These are phyloP conservation scores for Percopsis omiscomaycus DNA, from an alignment of 2,797 vertebrate species.

Conservation along the genomic window DNA sequence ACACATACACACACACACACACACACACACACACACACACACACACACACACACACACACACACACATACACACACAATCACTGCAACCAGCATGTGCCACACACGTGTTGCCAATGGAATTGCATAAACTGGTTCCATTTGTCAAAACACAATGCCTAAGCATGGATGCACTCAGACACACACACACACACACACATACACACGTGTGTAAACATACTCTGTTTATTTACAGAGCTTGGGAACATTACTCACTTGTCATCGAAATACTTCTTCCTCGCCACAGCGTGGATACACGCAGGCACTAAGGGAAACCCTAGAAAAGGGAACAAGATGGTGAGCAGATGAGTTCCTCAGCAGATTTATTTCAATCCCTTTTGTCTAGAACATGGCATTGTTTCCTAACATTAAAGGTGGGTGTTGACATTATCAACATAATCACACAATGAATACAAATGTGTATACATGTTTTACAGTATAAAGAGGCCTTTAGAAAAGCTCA, in stretches of 20 bases:
- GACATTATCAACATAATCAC: no score
- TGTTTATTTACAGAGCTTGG: slow-evolving; percentile 58
- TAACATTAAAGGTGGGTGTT: not conserved
- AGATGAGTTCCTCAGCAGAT: slow-evolving; percentile 55
- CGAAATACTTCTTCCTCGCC: slow-evolving; percentile 90
- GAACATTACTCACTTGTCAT: slow-evolving; percentile 92
- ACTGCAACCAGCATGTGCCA: not conserved
- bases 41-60: slow-evolving; percentile 6
- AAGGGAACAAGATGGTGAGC: slow-evolving; percentile 39
- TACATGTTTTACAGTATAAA: not conserved
- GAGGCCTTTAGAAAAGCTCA: not conserved
- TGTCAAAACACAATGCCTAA: not conserved
- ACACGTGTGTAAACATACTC: slow-evolving; percentile 48
- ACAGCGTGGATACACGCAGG: slow-evolving; percentile 93
- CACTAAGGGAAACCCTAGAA: slow-evolving; percentile 91
- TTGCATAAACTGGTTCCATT: slow-evolving; percentile 15
- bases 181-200: slow-evolving; percentile 26
- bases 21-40: slow-evolving; percentile 28
- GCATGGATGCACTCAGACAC: not conserved
- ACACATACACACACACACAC: slow-evolving; percentile 52
- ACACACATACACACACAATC: not conserved
- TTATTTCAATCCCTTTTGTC: slow-evolving; percentile 26
- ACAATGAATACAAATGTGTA: no score
- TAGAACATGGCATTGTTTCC: not conserved
- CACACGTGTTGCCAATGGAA: slow-evolving; percentile 4